These are phyloP conservation scores for Microtus oregoni DNA, from an alignment of 2,113 vertebrate species.

Conservation along the genomic window DNA sequence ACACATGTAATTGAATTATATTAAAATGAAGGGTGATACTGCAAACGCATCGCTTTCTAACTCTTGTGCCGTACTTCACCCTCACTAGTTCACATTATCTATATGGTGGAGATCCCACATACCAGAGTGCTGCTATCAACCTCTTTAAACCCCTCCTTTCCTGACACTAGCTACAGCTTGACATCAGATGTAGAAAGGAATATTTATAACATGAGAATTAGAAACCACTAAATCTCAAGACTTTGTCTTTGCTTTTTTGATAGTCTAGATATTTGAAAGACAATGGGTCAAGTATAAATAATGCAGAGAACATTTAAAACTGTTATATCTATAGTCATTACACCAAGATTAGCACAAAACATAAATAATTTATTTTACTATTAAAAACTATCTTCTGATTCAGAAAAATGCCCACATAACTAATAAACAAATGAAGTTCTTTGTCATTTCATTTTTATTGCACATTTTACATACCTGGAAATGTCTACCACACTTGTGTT, in stretches of 20 bases:
- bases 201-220: constrained; percentile 20
- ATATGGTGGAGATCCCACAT: neutral
- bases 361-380: neutral
- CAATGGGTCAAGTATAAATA: neutral
- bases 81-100: neutral
- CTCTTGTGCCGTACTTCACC: neutral
- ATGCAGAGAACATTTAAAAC: neutral
- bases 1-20: constrained; percentile 23
- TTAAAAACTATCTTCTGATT: constrained; percentile 35
- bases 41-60: neutral
- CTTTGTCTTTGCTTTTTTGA: neutral
- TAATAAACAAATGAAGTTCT: constrained; percentile 6
- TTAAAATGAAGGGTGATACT: neutral
- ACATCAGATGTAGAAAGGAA: neutral
- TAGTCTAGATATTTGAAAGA: neutral
- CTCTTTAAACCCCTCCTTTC: neutral
- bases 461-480: constrained; percentile 38
- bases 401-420: neutral
- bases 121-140: neutral
- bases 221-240: constrained; percentile 18
- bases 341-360: constrained; percentile 29
- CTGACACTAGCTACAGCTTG: neutral
- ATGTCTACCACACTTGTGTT: neutral
- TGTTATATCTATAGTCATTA: neutral
- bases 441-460: constrained; percentile 27